A percentile compares a stretch with the other conserved stretches of the same genome.
These are phyloP conservation scores for Erebia ligea DNA, from an alignment of 2,888 invertebrate species.

Conservation along the genomic window DNA sequence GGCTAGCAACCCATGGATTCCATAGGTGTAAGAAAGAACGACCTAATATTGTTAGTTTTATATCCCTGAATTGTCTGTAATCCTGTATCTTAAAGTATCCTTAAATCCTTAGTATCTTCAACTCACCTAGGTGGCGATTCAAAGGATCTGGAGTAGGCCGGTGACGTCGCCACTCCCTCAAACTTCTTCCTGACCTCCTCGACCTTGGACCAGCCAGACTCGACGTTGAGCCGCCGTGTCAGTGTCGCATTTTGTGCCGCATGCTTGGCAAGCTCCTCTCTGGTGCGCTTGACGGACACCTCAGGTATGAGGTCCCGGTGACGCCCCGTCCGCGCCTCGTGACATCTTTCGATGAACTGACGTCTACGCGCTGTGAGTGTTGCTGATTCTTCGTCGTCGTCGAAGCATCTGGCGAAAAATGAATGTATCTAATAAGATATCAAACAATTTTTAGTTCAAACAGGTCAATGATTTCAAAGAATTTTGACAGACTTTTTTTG, in stretches of 20 bases:
- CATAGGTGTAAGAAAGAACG: too few species aligned
- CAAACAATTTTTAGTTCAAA: too few species aligned
- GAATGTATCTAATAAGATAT: too few species aligned
- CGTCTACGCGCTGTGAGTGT: conserved; percentile 70
- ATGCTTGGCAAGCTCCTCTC: conserved; percentile 75
- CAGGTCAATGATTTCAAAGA: too few species aligned
- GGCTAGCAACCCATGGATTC: too few species aligned
- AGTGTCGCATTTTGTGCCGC: conserved; percentile 68
- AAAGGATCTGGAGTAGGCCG: conserved; percentile 70
- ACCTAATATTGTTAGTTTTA: too few species aligned
- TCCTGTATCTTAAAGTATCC: too few species aligned
- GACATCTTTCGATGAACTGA: conserved; percentile 78
- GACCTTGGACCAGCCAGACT: conserved; percentile 78
- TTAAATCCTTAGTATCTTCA: too few species aligned
- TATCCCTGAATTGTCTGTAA: too few species aligned
- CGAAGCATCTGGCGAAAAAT: conserved; percentile 58
- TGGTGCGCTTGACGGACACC: conserved; percentile 69
- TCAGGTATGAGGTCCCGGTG: conserved; percentile 67
- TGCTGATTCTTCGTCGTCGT: conserved; percentile 64
- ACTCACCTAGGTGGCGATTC: conserved; percentile 75
- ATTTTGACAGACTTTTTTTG: too few species aligned
- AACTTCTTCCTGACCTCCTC: conserved; percentile 79
- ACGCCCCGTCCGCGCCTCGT: conserved; percentile 65
- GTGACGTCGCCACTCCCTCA: conserved; percentile 62
- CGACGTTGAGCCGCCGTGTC: conserved; percentile 75